Evolutionary conservation across 2,888 invertebrate genomes (phyloP), one percentile per base, ranked within the genome.

Genomic region (Andrena bucephala): DNA sequence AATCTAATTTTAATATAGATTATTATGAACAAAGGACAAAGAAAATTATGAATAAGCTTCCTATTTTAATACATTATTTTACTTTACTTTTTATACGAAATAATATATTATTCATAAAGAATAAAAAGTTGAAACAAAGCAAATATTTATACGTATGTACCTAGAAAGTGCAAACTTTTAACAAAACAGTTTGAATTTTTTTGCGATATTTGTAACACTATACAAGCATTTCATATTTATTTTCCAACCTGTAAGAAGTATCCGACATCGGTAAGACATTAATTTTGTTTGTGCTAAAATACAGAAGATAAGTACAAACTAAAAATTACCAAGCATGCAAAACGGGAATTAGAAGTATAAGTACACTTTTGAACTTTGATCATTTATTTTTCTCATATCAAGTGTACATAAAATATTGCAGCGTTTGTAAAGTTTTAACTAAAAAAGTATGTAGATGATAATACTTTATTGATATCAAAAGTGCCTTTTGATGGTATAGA

Each of bases 381-480:
- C 16, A 29, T 73, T 81, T 73, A 70, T 71, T 81, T 57, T 48
- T 62, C 20, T 65, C 1, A 16, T 79, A 42, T 42, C 42, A n/a
- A 60, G 67, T 63, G 48, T 81, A 70, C 73, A 73, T 70, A 31
- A 31, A 66, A 81, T 24, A 24, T 7, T 27, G 13, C 36, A 36
- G 20, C 4, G 42, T 4, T 60, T 5, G 2, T 31, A 57, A 52
- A 31, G n/a, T 54, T 68, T 92, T 81, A 98, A 95, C 98, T 98
- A 94, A 98, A 98, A 94, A 98, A 98, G 93, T 98, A 98, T 16
- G 96, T 95, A 0, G 98, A 98, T 36, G 96, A 93, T 59, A 97
- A 94, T 31, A 98, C 97, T 88, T 96, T 95, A 0, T 95, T 94
- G 60, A 98, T 95, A 90, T 98, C 95, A 90, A 98, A 98, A 87